Conservation (phyloP, 2,797 vertebrate species). For the Spondyliosoma cantharus region DNA sequence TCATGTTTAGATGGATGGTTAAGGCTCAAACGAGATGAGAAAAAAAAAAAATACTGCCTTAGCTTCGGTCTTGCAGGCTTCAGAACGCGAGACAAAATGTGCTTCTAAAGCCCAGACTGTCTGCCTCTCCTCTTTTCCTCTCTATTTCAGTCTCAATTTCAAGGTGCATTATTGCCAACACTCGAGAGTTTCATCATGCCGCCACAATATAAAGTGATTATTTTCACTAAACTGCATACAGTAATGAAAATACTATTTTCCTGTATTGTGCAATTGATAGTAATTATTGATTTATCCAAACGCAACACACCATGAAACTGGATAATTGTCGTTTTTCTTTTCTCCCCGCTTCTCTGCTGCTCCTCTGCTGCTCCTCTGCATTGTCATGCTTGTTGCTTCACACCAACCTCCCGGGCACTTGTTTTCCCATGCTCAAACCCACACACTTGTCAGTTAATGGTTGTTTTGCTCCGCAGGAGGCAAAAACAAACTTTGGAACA, state of each 20-base stretch:
- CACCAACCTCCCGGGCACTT: conserved; percentile 18
- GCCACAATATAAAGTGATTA: conserved; percentile 53
- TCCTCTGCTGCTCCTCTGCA: neutral
- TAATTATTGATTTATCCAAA: conserved; percentile 47
- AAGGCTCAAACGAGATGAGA: conserved; percentile 12
- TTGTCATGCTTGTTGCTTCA: conserved; percentile 25
- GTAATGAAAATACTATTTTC: conserved; percentile 39
- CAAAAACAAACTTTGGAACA: conserved; percentile 25
- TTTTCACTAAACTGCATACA: conserved; percentile 49
- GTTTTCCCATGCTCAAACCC: neutral
- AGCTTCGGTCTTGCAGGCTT: conserved; percentile 35
- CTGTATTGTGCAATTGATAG: conserved; percentile 29
- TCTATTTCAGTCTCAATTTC: conserved; percentile 67
- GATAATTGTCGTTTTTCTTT: conserved; percentile 15
- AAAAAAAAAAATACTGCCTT: neutral
- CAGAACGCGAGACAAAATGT: conserved; percentile 38
- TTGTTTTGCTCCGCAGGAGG: conserved; percentile 32
- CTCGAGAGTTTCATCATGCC: conserved; percentile 51
- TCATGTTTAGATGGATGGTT: conserved; percentile 13
- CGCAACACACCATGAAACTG: conserved; percentile 30
- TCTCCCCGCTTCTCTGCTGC: neutral
- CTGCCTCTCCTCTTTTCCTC: conserved; percentile 26
- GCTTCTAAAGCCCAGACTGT: conserved; percentile 37
- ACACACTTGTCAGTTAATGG: conserved; percentile 14
- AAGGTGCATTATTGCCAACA: conserved; percentile 61